Percentiles rank a stretch among this genome's conserved stretches.
Conservation (phyloP, 2,113 vertebrate species). For the Neolamprologus toae region DNA sequence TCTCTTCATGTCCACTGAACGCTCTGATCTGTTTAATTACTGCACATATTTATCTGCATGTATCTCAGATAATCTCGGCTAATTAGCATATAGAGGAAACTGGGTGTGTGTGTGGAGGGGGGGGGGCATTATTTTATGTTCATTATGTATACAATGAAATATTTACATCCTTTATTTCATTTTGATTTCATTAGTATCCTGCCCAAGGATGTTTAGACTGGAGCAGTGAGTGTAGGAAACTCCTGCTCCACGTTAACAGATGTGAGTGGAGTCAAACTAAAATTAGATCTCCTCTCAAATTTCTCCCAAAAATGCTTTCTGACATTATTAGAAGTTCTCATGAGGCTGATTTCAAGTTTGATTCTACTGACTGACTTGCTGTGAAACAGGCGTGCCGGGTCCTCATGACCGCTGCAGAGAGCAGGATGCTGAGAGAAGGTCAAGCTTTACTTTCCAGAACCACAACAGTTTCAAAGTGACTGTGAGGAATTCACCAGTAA, state of each 20-base stretch:
- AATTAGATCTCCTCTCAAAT: background rate
- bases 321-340: background rate
- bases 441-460: background rate
- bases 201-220: background rate
- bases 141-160: background rate
- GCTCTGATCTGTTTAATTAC: background rate
- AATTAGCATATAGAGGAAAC: background rate
- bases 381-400: accelerated
- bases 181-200: background rate
- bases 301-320: background rate
- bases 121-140: background rate
- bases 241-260: background rate
- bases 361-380: background rate
- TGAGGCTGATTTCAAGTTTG: background rate
- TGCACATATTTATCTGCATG: background rate
- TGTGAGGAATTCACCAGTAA: background rate
- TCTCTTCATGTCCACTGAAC: background rate
- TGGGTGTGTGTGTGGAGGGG: background rate
- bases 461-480: background rate
- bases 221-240: background rate
- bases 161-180: background rate
- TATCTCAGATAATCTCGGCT: background rate
- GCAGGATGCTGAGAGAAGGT: background rate
- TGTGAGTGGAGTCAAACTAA: background rate
- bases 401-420: background rate